These are phyloP conservation scores for Anthrax anthrax DNA, from an alignment of 2,888 invertebrate genomes.

Conservation along the genomic window DNA sequence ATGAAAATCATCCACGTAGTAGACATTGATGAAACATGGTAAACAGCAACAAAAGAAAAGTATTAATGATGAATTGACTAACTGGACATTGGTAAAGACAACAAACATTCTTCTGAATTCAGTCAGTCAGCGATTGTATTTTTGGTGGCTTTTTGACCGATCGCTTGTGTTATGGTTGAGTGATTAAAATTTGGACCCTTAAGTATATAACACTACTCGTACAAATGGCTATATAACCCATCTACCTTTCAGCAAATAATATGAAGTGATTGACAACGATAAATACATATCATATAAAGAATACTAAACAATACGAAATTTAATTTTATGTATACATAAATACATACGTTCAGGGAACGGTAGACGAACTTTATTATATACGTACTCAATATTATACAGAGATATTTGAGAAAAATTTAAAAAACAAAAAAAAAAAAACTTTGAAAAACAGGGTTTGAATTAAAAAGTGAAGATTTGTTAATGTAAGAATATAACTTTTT, in stretches of 20 bases:
- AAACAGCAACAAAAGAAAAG: too few species aligned
- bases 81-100: neutral
- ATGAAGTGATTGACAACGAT: conserved; percentile 6
- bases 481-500: conserved; percentile 12
- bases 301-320: neutral
- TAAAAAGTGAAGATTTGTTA: conserved; percentile 6
- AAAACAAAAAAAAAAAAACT: neutral
- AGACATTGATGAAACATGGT: too few species aligned
- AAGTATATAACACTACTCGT: neutral
- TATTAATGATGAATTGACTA: too few species aligned
- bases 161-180: conserved; percentile 1
- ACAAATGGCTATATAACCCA: too few species aligned
- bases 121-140: conserved; percentile 12
- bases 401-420: neutral
- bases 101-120: neutral
- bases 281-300: conserved; percentile 5
- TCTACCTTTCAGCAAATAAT: conserved; percentile 7
- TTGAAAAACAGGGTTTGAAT: conserved; percentile 10
- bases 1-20: too few species aligned
- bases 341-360: neutral
- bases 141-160: conserved; percentile 9
- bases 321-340: too few species aligned
- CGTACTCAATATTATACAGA: neutral
- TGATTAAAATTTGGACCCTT: conserved; percentile 2
- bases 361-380: too few species aligned